A percentile compares a stretch with the other conserved stretches of the same genome.
Evolutionary conservation across 2,888 invertebrate genomes (phyloP).

Genomic region (Encarsia formosa): DNA sequence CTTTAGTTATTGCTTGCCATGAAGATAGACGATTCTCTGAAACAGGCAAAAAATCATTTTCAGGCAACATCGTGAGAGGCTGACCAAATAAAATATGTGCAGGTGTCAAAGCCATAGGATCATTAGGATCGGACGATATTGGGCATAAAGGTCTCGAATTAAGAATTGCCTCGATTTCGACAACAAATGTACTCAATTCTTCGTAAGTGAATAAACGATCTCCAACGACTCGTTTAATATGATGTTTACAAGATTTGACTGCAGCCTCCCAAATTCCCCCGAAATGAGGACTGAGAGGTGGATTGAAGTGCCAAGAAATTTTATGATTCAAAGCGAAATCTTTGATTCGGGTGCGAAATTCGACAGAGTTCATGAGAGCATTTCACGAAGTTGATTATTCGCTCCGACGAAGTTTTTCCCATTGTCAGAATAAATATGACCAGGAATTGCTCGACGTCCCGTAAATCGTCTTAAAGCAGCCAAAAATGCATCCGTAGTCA

Average conservation of each 20-base stretch:
- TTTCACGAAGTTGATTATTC: not conserved
- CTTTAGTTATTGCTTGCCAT: constrained; percentile 10
- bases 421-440: constrained; percentile 9
- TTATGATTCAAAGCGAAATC: not conserved
- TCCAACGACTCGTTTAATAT: constrained; percentile 14
- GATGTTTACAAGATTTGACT: constrained; percentile 20
- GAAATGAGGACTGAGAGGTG: constrained; percentile 10
- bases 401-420: constrained; percentile 1
- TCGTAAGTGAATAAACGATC: constrained; percentile 1
- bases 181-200: not conserved
- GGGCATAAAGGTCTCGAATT: constrained; percentile 22
- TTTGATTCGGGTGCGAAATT: not conserved
- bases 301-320: constrained; percentile 12
- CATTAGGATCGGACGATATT: constrained; percentile 20
- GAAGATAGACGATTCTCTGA: constrained; percentile 13
- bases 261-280: constrained; percentile 15
- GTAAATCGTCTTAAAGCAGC: constrained; percentile 14
- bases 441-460: constrained; percentile 7
- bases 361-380: not conserved
- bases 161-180: constrained; percentile 23
- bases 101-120: constrained; percentile 10
- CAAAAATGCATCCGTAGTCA: constrained; percentile 19
- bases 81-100: constrained; percentile 23
- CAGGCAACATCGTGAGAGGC: constrained; percentile 9
- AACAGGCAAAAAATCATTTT: not conserved